These are phyloP conservation scores for Phragmatobia fuliginosa DNA, from an alignment of 2,888 invertebrate genomes.

Conservation along the genomic window DNA sequence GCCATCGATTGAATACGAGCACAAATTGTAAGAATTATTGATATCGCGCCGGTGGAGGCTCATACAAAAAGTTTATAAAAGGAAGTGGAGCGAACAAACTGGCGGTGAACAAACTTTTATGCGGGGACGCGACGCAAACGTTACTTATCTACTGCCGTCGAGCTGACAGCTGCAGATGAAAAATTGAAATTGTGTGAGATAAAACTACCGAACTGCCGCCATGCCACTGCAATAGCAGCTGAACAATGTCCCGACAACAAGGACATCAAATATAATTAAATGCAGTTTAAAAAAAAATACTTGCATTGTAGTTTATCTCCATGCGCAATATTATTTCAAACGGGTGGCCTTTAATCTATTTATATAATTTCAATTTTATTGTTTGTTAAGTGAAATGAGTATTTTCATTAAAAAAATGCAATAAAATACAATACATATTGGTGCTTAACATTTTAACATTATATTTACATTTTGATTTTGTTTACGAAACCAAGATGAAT, in stretches of 20 bases:
- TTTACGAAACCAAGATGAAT: too few species aligned
- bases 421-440: neutral
- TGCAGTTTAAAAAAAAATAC: neutral
- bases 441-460: too few species aligned
- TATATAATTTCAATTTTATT: neutral
- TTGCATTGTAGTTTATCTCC: neutral
- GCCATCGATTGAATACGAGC: slow-evolving; percentile 65
- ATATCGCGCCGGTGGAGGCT: slow-evolving; percentile 71
- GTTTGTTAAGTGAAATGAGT: neutral
- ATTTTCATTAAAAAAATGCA: neutral
- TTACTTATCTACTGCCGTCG: slow-evolving; percentile 84
- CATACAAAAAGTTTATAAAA: slow-evolving; percentile 84
- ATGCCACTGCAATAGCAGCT: slow-evolving; percentile 65
- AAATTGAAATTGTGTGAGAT: slow-evolving; percentile 87
- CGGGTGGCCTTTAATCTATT: neutral
- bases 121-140: slow-evolving; percentile 75
- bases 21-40: slow-evolving; percentile 83
- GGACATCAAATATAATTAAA: slow-evolving; percentile 15
- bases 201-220: slow-evolving; percentile 82
- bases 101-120: slow-evolving; percentile 81
- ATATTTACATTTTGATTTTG: too few species aligned
- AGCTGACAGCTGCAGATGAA: slow-evolving; percentile 86
- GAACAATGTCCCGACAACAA: slow-evolving; percentile 78
- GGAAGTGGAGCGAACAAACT: slow-evolving; percentile 84
- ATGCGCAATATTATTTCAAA: neutral